Evolutionary conservation across 2,113 vertebrate genomes (phyloP).

Genomic region (Notothenia rossii): DNA sequence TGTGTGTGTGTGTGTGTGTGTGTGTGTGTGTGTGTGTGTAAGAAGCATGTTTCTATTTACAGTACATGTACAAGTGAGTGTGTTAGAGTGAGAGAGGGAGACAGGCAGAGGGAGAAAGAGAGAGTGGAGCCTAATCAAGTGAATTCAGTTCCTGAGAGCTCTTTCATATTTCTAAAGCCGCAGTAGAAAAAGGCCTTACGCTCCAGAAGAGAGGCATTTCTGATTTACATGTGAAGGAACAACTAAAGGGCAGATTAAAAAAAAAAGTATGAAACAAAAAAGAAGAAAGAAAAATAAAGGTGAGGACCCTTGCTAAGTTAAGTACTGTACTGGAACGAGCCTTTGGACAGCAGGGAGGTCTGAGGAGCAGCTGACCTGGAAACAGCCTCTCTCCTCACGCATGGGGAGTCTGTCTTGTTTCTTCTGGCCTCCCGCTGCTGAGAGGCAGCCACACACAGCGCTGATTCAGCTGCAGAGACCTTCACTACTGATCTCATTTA

Average conservation of each 20-base stretch:
- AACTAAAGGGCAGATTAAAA: slow-evolving; percentile 57
- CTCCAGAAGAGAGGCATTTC: slow-evolving; percentile 67
- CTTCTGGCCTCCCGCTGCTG: slow-evolving; percentile 45
- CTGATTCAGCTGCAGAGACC: slow-evolving; percentile 25
- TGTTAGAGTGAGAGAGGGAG: slow-evolving; percentile 7
- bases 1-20: neutral
- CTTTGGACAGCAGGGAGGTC: slow-evolving; percentile 61
- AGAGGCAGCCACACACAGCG: slow-evolving; percentile 41
- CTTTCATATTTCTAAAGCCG: slow-evolving; percentile 61
- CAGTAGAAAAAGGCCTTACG: slow-evolving; percentile 54
- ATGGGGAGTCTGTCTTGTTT: slow-evolving; percentile 37
- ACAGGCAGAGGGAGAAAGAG: slow-evolving; percentile 13
- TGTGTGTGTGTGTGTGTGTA: slow-evolving; percentile 4
- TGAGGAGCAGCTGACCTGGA: slow-evolving; percentile 81
- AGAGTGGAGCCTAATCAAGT: slow-evolving; percentile 52
- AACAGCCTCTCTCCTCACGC: slow-evolving; percentile 68
- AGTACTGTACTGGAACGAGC: slow-evolving; percentile 38
- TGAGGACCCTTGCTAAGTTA: slow-evolving; percentile 3
- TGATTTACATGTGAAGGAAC: slow-evolving; percentile 79
- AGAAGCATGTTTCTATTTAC: neutral
- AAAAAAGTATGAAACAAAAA: neutral
- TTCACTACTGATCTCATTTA: slow-evolving; percentile 36
- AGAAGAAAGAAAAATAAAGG: neutral
- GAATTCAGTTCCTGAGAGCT: slow-evolving; percentile 62
- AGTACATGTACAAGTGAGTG: slow-evolving; percentile 2